phyloP scores from a whole-genome alignment of 2,113 vertebrate species.

The Gadus macrocephalus region DNA sequence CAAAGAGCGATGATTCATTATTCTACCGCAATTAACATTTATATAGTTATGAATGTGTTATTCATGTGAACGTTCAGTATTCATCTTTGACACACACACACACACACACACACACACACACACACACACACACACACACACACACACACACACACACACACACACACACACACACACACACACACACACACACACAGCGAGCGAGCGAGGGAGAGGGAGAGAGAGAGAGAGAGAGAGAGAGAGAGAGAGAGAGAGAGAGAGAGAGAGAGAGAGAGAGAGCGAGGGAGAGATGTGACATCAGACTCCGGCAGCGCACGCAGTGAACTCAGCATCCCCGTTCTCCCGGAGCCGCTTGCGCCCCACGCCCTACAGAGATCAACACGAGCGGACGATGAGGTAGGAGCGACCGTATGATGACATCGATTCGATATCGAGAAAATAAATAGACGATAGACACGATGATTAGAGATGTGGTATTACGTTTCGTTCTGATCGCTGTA shows the following conservation, averaged over 20 bases:
- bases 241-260: conserved; percentile 6
- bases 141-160: background rate
- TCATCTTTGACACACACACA: background rate
- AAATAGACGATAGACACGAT: too few relatives aligned
- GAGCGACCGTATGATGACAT: background rate
- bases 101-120: conserved; percentile 1
- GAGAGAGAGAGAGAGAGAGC: background rate
- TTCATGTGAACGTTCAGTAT: background rate
- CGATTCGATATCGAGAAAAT: too few relatives aligned
- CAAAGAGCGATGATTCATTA: too few relatives aligned
- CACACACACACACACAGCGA: background rate
- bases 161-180: background rate
- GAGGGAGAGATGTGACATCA: background rate
- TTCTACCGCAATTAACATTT: too few relatives aligned
- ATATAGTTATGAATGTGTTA: too few relatives aligned
- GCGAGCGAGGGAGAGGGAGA: background rate
- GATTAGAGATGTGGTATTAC: too few relatives aligned
- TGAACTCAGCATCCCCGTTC: background rate
- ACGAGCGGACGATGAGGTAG: conserved; percentile 4
- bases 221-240: conserved; percentile 1
- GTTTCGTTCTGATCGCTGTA: background rate
- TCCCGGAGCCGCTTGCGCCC: background rate
- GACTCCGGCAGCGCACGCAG: background rate
- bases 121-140: background rate
- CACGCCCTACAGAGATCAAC: conserved; percentile 5